Percentiles rank a stretch among this genome's conserved stretches.
Conservation (phyloP, 23 tunicate species). For the Halocynthia aurantium region DNA sequence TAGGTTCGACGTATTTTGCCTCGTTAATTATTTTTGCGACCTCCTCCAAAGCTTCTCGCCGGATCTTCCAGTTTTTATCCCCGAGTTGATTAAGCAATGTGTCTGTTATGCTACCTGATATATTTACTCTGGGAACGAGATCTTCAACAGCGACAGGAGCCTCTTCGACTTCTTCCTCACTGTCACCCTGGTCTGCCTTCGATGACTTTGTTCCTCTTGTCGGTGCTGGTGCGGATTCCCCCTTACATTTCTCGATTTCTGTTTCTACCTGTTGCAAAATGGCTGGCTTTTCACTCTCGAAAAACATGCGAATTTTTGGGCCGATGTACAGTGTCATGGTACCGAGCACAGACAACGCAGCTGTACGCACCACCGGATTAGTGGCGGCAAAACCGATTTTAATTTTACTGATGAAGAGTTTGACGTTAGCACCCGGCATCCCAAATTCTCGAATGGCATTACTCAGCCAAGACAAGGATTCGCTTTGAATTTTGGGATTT, state of each 20-base stretch:
- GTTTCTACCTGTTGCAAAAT: conserved; percentile 84
- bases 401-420: conserved; percentile 47
- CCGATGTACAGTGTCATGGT: conserved; percentile 62
- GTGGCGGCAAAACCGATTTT: conserved; percentile 80
- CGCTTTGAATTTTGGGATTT: conserved; percentile 89
- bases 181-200: conserved; percentile 19
- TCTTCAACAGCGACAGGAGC: conserved; percentile 55
- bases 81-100: conserved; percentile 40
- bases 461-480: conserved; percentile 61
- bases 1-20: conserved; percentile 67
- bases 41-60: conserved; percentile 77
- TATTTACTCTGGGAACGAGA: conserved; percentile 72
- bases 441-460: conserved; percentile 59
- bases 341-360: conserved; percentile 54
- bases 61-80: conserved; percentile 86
- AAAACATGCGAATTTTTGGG: conserved; percentile 62
- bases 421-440: conserved; percentile 51
- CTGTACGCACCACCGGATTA: conserved; percentile 68
- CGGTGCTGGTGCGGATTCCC: conserved; percentile 69
- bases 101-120: conserved; percentile 79
- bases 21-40: conserved; percentile 57
- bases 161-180: conserved; percentile 47
- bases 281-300: conserved; percentile 77
- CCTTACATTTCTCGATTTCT: conserved; percentile 67
- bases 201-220: conserved; percentile 43